A percentile compares a stretch with the other conserved stretches of the same genome.
phyloP scores from a whole-genome alignment of 2,797 vertebrate genomes.

The Orestias chungarensis region DNA sequence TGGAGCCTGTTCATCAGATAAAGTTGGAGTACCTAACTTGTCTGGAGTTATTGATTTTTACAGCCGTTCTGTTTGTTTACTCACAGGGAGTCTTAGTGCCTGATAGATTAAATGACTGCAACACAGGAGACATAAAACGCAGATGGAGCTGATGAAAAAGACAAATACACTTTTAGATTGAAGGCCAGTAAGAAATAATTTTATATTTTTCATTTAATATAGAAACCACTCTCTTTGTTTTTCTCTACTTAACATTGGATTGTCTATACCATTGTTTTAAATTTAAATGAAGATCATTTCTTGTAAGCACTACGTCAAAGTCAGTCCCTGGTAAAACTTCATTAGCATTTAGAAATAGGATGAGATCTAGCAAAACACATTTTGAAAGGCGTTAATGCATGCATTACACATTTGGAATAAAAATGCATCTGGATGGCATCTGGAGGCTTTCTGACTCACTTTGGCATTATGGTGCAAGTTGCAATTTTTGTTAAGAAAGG shows the following conservation, averaged over 20 bases:
- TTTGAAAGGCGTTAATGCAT: slow-evolving; percentile 12
- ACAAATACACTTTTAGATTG: background rate
- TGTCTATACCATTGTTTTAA: background rate
- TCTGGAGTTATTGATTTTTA: slow-evolving; percentile 53
- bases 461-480: slow-evolving; percentile 3
- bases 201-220: background rate
- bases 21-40: slow-evolving; percentile 27
- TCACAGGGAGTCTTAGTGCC: slow-evolving; percentile 21
- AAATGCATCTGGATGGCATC: slow-evolving; percentile 15
- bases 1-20: slow-evolving; percentile 18
- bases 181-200: background rate
- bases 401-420: slow-evolving; percentile 7
- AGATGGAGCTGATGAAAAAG: slow-evolving; percentile 4
- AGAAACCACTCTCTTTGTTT: background rate
- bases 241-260: background rate
- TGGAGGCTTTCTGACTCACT: slow-evolving; percentile 13
- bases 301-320: background rate
- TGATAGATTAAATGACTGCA: slow-evolving; percentile 29
- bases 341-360: background rate
- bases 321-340: background rate
- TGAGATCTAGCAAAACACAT: slow-evolving; percentile 3
- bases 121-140: slow-evolving; percentile 3
- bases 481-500: background rate
- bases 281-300: background rate
- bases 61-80: slow-evolving; percentile 48